phyloP scores from a whole-genome alignment of 2,797 vertebrate species.

The Acanthiza pusilla region DNA sequence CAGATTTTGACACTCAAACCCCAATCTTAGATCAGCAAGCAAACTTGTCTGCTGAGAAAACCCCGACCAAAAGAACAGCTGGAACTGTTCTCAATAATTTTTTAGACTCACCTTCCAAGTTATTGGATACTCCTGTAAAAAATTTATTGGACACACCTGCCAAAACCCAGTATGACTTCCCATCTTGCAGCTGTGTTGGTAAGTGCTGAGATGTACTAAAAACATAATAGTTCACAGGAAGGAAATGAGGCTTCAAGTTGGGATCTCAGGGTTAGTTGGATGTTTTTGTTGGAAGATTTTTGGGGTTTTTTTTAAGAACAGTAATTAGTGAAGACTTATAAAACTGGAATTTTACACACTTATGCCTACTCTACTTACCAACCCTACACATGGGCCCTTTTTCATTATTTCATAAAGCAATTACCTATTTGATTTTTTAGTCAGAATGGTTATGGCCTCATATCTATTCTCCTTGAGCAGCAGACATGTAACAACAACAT shows the following conservation, averaged over 20 bases:
- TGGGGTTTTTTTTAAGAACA: neutral
- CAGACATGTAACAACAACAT: slow-evolving; percentile 3
- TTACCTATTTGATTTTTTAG: neutral
- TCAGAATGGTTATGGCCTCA: neutral
- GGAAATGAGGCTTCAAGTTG: slow-evolving; percentile 23
- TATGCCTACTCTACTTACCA: neutral
- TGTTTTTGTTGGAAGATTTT: slow-evolving; percentile 18
- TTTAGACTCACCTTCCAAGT: slow-evolving; percentile 92
- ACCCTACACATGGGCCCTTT: neutral
- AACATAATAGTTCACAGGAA: slow-evolving; percentile 20
- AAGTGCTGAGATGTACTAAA: slow-evolving; percentile 69
- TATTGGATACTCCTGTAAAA: slow-evolving; percentile 91
- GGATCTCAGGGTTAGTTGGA: neutral
- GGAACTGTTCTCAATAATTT: slow-evolving; percentile 88
- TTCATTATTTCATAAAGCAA: neutral
- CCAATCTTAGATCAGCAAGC: slow-evolving; percentile 68
- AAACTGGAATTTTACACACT: slow-evolving; percentile 13
- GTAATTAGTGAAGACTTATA: neutral
- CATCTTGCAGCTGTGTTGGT: slow-evolving; percentile 97
- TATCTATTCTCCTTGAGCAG: slow-evolving; percentile 7
- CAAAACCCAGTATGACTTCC: slow-evolving; percentile 97
- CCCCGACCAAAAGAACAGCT: slow-evolving; percentile 86
- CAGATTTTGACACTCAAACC: slow-evolving; percentile 70
- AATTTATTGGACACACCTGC: slow-evolving; percentile 92
- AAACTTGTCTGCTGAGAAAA: slow-evolving; percentile 78